Evolutionary conservation across 1,140 invertebrate species (phyloP).

Genomic region (Heterodera schachtii): DNA sequence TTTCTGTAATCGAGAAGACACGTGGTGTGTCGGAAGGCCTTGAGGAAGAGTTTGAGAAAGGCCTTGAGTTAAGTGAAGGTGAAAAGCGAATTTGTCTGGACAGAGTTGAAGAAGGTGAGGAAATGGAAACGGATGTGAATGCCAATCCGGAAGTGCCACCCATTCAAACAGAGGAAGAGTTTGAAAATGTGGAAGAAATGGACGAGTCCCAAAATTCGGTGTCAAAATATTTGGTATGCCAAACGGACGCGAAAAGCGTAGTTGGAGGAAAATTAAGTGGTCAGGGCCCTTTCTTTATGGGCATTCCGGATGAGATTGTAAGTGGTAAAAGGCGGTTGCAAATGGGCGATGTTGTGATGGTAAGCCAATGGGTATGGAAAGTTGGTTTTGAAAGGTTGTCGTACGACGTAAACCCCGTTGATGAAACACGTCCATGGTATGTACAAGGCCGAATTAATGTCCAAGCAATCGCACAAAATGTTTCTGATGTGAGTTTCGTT

Average conservation of each 20-base stretch:
- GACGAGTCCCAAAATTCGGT: too few species aligned
- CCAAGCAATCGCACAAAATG: not conserved
- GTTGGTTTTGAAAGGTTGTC: not conserved
- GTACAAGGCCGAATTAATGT: not conserved
- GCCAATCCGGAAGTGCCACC: not conserved
- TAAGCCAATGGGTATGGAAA: not conserved
- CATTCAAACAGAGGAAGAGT: too few species aligned
- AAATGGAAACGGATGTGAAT: not conserved
- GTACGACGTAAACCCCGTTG: not conserved
- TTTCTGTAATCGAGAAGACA: not conserved
- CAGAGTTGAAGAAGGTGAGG: not conserved
- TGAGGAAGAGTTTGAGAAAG: not conserved
- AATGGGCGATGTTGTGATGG: not conserved
- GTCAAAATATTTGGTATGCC: not conserved
- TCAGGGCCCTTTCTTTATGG: constrained; percentile 2
- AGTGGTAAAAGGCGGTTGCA: not conserved
- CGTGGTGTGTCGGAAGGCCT: not conserved
- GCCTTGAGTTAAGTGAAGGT: too few species aligned
- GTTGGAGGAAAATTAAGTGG: not conserved
- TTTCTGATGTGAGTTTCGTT: not conserved
- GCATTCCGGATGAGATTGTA: not conserved
- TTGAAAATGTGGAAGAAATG: too few species aligned
- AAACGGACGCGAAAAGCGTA: not conserved
- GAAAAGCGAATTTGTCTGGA: not conserved
- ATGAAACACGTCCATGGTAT: not conserved